phyloP scores from a whole-genome alignment of 2,797 vertebrate species.

The Scolopax bukidnonensis region DNA sequence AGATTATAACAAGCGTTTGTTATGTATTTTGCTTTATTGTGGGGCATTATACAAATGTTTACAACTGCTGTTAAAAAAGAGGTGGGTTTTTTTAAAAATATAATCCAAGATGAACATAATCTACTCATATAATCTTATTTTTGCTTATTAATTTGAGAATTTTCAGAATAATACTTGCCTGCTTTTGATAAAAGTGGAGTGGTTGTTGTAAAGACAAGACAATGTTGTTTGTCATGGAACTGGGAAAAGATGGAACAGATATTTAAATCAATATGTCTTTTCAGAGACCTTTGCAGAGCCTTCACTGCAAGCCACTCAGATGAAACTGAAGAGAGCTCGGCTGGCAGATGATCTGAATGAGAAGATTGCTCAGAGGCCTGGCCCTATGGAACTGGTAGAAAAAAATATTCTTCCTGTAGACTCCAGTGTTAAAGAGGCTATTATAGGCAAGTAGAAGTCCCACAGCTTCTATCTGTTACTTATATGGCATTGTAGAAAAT shows the following conservation, averaged over 20 bases:
- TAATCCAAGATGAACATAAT: background rate
- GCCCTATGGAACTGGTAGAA: conserved; percentile 95
- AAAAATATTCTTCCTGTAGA: conserved; percentile 97
- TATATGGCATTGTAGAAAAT: background rate
- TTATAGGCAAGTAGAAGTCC: conserved; percentile 81
- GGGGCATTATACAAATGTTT: background rate
- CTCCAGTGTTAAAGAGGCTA: conserved; percentile 84
- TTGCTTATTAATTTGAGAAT: background rate
- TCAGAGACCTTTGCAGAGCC: conserved; percentile 92
- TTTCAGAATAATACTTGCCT: background rate
- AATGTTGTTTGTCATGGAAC: background rate
- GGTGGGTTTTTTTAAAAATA: background rate
- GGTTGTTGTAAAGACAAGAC: background rate
- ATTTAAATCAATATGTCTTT: background rate
- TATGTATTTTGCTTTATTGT: background rate
- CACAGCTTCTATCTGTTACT: background rate
- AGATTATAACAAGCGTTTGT: background rate
- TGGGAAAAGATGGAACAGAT: background rate
- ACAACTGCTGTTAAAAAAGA: background rate
- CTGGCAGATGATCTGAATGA: conserved; percentile 93
- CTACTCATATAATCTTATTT: background rate
- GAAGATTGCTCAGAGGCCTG: conserved; percentile 93
- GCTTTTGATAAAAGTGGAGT: background rate
- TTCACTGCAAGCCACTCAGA: conserved; percentile 94
- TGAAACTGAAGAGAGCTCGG: conserved; percentile 93